Percentiles rank a stretch among this genome's conserved stretches.
These are phyloP conservation scores for Steinernema hermaphroditum DNA, from an alignment of 2,888 invertebrate genomes.

Conservation along the genomic window DNA sequence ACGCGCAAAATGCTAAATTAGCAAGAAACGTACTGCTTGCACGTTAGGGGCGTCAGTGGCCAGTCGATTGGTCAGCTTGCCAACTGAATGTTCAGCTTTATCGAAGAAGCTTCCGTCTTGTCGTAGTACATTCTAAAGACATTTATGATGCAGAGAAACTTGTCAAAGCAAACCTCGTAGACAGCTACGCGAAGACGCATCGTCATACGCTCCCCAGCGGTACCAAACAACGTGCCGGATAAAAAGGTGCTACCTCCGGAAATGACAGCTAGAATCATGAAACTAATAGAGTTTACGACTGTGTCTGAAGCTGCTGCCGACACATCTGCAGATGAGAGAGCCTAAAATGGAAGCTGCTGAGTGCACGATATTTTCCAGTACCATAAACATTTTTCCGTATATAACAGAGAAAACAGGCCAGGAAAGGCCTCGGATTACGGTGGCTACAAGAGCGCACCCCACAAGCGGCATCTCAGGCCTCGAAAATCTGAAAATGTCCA, in stretches of 20 bases:
- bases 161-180: conserved; percentile 40
- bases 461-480: conserved; percentile 46
- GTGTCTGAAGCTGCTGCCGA: conserved; percentile 37
- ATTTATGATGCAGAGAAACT: not conserved
- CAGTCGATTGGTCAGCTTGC: conserved; percentile 66
- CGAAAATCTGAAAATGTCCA: conserved; percentile 50
- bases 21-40: conserved; percentile 61
- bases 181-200: conserved; percentile 64
- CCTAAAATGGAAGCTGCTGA: conserved; percentile 24
- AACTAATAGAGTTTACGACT: conserved; percentile 48
- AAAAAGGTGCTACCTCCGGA: conserved; percentile 47
- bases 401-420: conserved; percentile 63
- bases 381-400: conserved; percentile 58
- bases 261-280: conserved; percentile 43
- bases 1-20: not conserved
- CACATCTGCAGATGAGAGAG: conserved; percentile 36
- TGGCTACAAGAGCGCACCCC: conserved; percentile 47
- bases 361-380: conserved; percentile 31
- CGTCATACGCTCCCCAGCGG: conserved; percentile 45
- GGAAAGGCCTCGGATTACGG: conserved; percentile 53
- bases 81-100: conserved; percentile 61
- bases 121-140: conserved; percentile 65
- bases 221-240: conserved; percentile 44
- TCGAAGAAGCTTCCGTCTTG: conserved; percentile 69
- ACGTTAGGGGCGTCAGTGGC: conserved; percentile 68